Base-by-base conservation (phyloP, 2,888 invertebrate genomes). In the Habrosyne pyritoides region DNA sequence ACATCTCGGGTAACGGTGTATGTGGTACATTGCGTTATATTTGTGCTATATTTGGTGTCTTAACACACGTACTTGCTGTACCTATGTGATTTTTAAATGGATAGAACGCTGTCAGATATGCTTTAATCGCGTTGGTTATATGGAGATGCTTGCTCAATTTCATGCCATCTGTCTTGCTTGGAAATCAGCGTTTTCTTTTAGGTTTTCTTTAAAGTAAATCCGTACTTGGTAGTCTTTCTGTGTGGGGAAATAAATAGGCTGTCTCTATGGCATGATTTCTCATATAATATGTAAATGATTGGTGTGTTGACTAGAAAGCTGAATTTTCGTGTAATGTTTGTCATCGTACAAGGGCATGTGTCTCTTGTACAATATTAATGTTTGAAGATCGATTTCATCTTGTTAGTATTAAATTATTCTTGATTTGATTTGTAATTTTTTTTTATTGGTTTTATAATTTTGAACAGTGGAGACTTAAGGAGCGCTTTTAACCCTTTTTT, bases 11-110 rank as follows among this genome's bases (percentile, higher is more conserved):
- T 71, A 71, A 71, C 70, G 67, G 72, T 67, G 59, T 48, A 53
- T 59, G 57, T 70, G 70, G 72, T 69, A 69, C 70, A 71, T 71
- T 67, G 69, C 66, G 58, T 42, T 42, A 61, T 57, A 65, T 57
- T 63, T 42, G 42, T 42, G 42, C 70, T 72, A 65, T 69, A 71
- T 72, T 69, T 69, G 67, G 72, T 65, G 10, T 48, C 53, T 14
- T 57, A 56, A 57, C 56, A 50, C 52, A 51, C 56, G 56, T 42
- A 59, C 59, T 61, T 63, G 55, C 54, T 54, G 69, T 53, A 55
- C 60, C 59, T 48, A 36, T n/a, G n/a, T n/a, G n/a, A n/a, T n/a
- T 18, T 42, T 42, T 42, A 18, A 42, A 42, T 18, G 42, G n/a
- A 7, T 18, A 7, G 36, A 14, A n/a, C 18, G 42, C 42, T 18